Percentiles rank a stretch among this genome's conserved stretches.
These are phyloP conservation scores for Chaetodon trifasciatus DNA, from an alignment of 2,797 vertebrate genomes.

Conservation along the genomic window DNA sequence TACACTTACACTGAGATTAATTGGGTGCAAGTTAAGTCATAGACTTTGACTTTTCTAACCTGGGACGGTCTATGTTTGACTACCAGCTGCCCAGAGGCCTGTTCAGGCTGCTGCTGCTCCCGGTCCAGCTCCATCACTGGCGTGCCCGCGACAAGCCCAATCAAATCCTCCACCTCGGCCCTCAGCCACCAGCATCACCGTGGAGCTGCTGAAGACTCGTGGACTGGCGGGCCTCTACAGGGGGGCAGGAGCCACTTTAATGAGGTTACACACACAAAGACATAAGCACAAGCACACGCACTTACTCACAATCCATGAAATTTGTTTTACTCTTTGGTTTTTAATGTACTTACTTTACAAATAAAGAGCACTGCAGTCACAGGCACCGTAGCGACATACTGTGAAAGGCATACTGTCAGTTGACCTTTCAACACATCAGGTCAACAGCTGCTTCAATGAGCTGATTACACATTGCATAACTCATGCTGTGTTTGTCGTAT, in stretches of 20 bases:
- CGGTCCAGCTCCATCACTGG: constrained; percentile 70
- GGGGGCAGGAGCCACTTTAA: constrained; percentile 90
- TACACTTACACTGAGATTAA: background rate
- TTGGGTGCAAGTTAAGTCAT: background rate
- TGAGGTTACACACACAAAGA: constrained; percentile 82
- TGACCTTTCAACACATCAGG: background rate
- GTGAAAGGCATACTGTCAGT: background rate
- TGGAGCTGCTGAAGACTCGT: constrained; percentile 85
- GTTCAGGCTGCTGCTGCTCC: constrained; percentile 65
- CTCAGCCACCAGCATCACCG: constrained; percentile 85
- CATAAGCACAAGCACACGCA: background rate
- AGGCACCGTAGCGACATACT: background rate
- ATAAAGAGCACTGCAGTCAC: background rate
- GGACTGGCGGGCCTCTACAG: constrained; percentile 88
- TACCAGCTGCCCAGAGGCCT: constrained; percentile 75
- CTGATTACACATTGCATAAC: constrained; percentile 56
- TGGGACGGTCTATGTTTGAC: constrained; percentile 43
- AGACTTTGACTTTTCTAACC: constrained; percentile 40
- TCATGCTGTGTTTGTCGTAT: background rate
- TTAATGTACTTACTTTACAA: background rate
- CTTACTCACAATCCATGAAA: background rate
- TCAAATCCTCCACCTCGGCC: constrained; percentile 46
- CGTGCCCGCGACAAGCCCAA: constrained; percentile 38
- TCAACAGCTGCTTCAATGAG: background rate
- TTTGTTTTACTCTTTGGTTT: background rate